Evolutionary conservation across 1,140 invertebrate species (phyloP).

Genomic region (Orchesella cincta): DNA sequence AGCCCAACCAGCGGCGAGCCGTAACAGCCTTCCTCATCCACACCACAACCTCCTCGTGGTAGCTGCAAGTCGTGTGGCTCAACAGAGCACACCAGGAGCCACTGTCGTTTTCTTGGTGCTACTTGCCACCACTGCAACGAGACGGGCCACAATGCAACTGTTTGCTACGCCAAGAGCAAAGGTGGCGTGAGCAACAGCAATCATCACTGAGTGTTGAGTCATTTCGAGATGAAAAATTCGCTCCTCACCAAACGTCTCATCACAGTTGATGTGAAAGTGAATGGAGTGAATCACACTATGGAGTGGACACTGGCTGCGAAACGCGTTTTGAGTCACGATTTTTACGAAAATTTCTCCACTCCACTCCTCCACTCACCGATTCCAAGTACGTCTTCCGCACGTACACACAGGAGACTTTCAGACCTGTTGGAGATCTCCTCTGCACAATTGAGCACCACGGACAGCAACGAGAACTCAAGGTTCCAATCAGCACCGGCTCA

Average conservation of each 20-base stretch:
- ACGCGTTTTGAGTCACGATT: background rate
- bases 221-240: background rate
- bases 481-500: background rate
- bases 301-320: constrained; percentile 5
- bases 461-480: background rate
- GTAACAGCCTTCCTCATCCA: too few relatives aligned
- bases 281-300: background rate
- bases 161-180: too few relatives aligned
- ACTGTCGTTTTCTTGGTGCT: background rate
- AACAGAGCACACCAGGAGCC: background rate
- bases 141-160: too few relatives aligned
- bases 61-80: background rate
- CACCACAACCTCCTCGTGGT: background rate
- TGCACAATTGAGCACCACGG: background rate
- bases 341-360: background rate
- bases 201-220: background rate
- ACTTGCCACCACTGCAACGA: background rate
- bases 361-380: background rate
- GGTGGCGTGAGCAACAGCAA: too few relatives aligned
- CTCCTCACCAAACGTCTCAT: background rate
- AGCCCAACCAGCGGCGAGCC: background rate
- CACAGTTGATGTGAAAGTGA: background rate
- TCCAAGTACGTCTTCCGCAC: background rate
- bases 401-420: background rate
- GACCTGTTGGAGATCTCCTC: background rate